Base-by-base conservation (phyloP, 2,888 invertebrate genomes). In the Drosophila ustulata region DNA sequence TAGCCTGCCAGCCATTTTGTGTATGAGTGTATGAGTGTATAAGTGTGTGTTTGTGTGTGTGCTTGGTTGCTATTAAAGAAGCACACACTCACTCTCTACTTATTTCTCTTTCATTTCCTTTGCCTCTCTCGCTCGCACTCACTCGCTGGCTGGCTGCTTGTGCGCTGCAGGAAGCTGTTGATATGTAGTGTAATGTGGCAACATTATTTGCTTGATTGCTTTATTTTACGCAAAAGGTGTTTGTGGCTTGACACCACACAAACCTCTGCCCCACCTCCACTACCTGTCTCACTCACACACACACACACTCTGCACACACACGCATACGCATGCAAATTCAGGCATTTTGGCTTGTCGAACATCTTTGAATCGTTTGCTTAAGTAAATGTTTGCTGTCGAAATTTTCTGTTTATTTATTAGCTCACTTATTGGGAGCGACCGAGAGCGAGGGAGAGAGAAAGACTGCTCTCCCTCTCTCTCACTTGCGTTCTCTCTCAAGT, bases 191-290 rank as follows among this genome's bases (percentile, higher is more conserved):
- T 86, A 86, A 86, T 86, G 88, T 88, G 88, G 88, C 85, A 86
- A 82, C 88, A 89, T 89, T 89, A 88, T 87, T 86, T 84, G 88
- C 87, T 88, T 89, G 89, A 88, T 88, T 88, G 88, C 88, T 83
- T 87, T 82, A 89, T 88, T 88, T 86, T 86, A 86, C 88, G 86
- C 88, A 88, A 86, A 86, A 86, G 88, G 86, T 88, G 86, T 86
- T 86, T 86, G 86, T 83, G 86, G 86, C 59, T 83, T 86, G 87
- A 86, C 86, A 86, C 87, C 84, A 81, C 43, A 69, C 71, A 78
- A 73, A 13, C 39, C 39, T 41, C 39, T 41, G 13, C 6, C 55
- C 41, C 62, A 66, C 62, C 57, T 62, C 32, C 57, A 65, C 64
- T 13, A 18, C 1, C 39, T 41, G 13, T 41, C 39, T 47, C 55